Evolutionary conservation across 2,888 invertebrate species (phyloP).

Genomic region (Lobophora halterata): DNA sequence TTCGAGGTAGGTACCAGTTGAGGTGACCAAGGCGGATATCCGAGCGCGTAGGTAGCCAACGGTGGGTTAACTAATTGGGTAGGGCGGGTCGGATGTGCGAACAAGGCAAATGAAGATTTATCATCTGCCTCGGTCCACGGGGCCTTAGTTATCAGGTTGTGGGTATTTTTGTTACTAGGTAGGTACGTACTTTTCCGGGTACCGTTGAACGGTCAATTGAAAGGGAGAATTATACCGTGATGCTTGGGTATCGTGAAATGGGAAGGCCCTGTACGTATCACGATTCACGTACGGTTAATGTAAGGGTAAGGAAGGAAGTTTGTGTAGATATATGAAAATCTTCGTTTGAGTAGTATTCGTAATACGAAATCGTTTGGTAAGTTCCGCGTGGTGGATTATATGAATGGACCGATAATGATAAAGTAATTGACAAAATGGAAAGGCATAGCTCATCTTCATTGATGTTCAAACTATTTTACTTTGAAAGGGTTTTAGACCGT

Average conservation of each 20-base stretch:
- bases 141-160: conserved; percentile 35
- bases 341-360: too few species aligned
- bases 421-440: too few species aligned
- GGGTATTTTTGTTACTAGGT: conserved; percentile 34
- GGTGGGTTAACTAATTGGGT: conserved; percentile 69
- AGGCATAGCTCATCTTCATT: too few species aligned
- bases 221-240: conserved; percentile 29
- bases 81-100: conserved; percentile 71
- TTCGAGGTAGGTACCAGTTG: conserved; percentile 26
- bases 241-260: conserved; percentile 13
- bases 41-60: conserved; percentile 42
- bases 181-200: conserved; percentile 25
- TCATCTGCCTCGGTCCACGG: conserved; percentile 60
- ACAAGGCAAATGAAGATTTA: conserved; percentile 78
- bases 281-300: conserved; percentile 3
- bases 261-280: too few species aligned
- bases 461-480: too few species aligned
- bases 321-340: conserved; percentile 10
- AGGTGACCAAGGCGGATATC: conserved; percentile 71
- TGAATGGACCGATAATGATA: too few species aligned
- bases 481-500: too few species aligned
- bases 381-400: too few species aligned
- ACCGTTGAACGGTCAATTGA: conserved; percentile 33
- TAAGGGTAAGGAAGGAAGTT: conserved; percentile 9
- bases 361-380: too few species aligned